These are phyloP conservation scores for Glaucopsyche alexis DNA, from an alignment of 2,888 invertebrate genomes.

Conservation along the genomic window DNA sequence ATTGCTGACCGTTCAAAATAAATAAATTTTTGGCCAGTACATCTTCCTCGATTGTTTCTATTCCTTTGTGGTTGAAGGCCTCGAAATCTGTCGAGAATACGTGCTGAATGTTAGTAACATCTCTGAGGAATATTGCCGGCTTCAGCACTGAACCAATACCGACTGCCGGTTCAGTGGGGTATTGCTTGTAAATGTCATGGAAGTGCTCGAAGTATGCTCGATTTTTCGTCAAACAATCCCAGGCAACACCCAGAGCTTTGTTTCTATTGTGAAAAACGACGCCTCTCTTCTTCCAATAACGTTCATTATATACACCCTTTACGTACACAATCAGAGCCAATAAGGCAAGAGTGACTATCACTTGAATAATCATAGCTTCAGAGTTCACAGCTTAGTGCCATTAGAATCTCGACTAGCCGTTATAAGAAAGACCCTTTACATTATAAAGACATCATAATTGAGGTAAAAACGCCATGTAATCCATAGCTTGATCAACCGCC, in stretches of 20 bases:
- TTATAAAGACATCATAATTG: too few relatives aligned
- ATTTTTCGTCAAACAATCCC: constrained; percentile 46
- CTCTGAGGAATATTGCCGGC: constrained; percentile 41
- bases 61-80: constrained; percentile 52
- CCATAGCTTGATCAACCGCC: too few relatives aligned
- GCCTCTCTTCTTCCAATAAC: constrained; percentile 54
- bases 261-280: constrained; percentile 47
- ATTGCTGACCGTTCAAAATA: constrained; percentile 50
- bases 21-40: constrained; percentile 51
- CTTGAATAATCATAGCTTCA: neutral
- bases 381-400: neutral
- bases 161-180: constrained; percentile 50
- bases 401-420: neutral
- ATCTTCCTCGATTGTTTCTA: constrained; percentile 47
- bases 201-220: constrained; percentile 49
- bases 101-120: constrained; percentile 37
- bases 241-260: constrained; percentile 48
- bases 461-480: too few relatives aligned
- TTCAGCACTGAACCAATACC: constrained; percentile 44
- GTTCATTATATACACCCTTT: constrained; percentile 45
- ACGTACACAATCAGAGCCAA: neutral
- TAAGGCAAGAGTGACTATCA: neutral
- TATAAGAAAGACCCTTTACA: neutral
- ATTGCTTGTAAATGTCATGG: constrained; percentile 48
- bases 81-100: constrained; percentile 46